Conservation (phyloP, 2,888 invertebrate genomes). For the Tiphia femorata region DNA sequence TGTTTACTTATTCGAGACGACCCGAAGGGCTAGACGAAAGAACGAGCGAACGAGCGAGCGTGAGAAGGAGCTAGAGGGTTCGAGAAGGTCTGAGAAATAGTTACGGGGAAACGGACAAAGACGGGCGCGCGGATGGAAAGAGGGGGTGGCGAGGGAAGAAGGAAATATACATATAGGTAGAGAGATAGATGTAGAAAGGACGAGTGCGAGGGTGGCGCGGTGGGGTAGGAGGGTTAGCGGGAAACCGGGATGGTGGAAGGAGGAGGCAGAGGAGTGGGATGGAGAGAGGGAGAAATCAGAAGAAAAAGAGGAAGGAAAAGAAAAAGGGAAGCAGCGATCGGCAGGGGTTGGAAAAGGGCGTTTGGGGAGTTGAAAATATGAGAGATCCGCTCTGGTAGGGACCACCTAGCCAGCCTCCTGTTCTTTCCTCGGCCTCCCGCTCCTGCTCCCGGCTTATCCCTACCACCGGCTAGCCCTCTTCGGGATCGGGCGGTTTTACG, state of each 20-base stretch:
- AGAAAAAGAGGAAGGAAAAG: constrained; percentile 49
- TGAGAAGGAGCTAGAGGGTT: too few species aligned
- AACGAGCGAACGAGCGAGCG: constrained; percentile 10
- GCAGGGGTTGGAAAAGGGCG: constrained; percentile 65
- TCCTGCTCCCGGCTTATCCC: constrained; percentile 41
- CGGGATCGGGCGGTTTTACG: constrained; percentile 57
- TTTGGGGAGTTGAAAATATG: constrained; percentile 66
- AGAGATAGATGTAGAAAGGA: not conserved
- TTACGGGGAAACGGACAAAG: too few species aligned
- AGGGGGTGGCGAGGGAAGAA: constrained; percentile 21
- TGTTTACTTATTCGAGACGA: constrained; percentile 23
- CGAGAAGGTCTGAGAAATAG: too few species aligned
- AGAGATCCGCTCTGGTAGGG: constrained; percentile 64
- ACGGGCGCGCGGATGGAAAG: too few species aligned
- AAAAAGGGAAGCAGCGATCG: constrained; percentile 62
- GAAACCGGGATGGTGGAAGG: constrained; percentile 35
- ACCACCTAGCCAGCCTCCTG: constrained; percentile 68
- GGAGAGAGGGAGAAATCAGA: constrained; percentile 41
- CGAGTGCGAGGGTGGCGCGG: constrained; percentile 20
- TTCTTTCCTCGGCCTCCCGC: constrained; percentile 57
- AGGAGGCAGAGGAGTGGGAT: constrained; percentile 29
- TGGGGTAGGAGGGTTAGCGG: too few species aligned
- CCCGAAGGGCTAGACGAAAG: constrained; percentile 6
- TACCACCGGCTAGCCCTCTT: constrained; percentile 38
- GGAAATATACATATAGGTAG: constrained; percentile 7